phyloP scores from a whole-genome alignment of 2,797 vertebrate genomes.

The Naso thynnoides region DNA sequence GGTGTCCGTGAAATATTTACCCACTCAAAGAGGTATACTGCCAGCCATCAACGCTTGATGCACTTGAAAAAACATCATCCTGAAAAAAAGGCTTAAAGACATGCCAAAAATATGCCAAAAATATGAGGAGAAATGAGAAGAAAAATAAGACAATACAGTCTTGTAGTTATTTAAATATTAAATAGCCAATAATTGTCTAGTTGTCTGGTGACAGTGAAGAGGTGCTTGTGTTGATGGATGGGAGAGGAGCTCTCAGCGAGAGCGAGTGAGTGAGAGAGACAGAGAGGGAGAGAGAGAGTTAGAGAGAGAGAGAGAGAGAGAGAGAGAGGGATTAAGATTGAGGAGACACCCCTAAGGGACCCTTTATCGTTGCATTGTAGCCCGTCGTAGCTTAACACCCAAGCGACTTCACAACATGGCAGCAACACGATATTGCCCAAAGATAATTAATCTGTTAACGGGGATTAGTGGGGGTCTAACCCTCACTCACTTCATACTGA shows the following conservation, averaged over 20 bases:
- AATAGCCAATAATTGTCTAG: slow-evolving; percentile 74
- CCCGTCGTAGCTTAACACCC: slow-evolving; percentile 62
- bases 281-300: slow-evolving; percentile 51
- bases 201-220: slow-evolving; percentile 80
- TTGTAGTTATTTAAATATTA: slow-evolving; percentile 64
- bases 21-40: slow-evolving; percentile 77
- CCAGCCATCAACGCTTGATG: slow-evolving; percentile 69
- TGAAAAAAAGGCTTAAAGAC: slow-evolving; percentile 72
- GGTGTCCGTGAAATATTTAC: slow-evolving; percentile 75
- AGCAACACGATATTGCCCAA: slow-evolving; percentile 71
- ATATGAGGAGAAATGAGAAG: neutral
- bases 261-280: slow-evolving; percentile 54
- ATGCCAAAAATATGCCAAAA: slow-evolving; percentile 65
- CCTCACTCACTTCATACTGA: slow-evolving; percentile 59
- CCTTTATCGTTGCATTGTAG: slow-evolving; percentile 77
- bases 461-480: slow-evolving; percentile 70
- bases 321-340: slow-evolving; percentile 75
- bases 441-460: slow-evolving; percentile 80
- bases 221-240: slow-evolving; percentile 84
- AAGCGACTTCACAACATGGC: slow-evolving; percentile 64
- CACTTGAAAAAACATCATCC: slow-evolving; percentile 80
- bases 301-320: slow-evolving; percentile 44
- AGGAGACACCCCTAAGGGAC: slow-evolving; percentile 81
- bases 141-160: slow-evolving; percentile 38
- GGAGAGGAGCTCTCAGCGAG: slow-evolving; percentile 75